Base-by-base conservation (phyloP, 2,888 invertebrate species). In the Nemapogon koenigi region DNA sequence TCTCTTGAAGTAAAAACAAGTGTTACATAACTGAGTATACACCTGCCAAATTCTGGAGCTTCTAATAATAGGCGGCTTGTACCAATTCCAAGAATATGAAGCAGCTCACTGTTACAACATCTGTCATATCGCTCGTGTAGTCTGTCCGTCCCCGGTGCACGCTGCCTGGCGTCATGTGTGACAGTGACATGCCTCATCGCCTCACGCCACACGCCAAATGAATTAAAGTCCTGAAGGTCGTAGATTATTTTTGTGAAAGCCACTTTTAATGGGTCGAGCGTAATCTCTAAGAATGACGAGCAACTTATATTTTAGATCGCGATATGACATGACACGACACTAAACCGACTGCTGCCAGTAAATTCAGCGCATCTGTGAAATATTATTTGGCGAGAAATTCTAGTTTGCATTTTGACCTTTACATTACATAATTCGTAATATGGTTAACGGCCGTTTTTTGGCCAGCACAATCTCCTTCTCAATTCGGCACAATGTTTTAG, bases 221-320 rank as follows among this genome's bases (percentile, higher is more conserved):
- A 60, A 62, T 57, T 51, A 52, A 49, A 43, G 35, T 35, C 42
- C 39, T 45, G 55, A 64, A 65, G 65, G 64, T 53, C 48, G 28
- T 14, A 37, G 18, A 37, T 16, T 37, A 37, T 37, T 16, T 37
- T 27, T 28, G 37, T 37, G 28, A 26, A 33, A 33, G 33, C 19
- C 7, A 33, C 16, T 11, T n/a, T 31, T 19, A 19, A 17, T 30
- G 25, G 37, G 37, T 28, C 29, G 25, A n/a, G n/a, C 33, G 35
- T 35, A 28, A 39, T 26, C 13, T 17, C n/a, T n/a, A 29, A 13
- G 11, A 27, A 35, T 27, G 8, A 16, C 26, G 19, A 29, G 33
- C 16, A 19, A 30, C 4, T 30, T 30, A 30, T 30, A 11, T 15
- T 30, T 15, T 11, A 3, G 27, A n/a, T 27, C n/a, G n/a, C n/a